Evolutionary conservation across 1,140 invertebrate genomes (phyloP), one percentile per base, ranked within the genome.

Genomic region (Sitobion miscanthi): DNA sequence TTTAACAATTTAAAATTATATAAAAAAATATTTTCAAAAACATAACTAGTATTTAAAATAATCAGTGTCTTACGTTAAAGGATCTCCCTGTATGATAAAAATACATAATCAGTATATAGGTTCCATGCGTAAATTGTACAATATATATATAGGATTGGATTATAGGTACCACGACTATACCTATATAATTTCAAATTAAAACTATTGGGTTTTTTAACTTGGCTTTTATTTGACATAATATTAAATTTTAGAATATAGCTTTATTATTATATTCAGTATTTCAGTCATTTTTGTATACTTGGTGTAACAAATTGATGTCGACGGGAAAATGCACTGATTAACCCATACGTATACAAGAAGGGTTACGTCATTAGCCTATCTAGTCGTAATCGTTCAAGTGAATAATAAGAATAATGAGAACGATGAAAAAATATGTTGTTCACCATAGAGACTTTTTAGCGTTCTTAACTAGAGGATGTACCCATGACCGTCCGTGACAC

Each of bases 401-500:
- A 93, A 85, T 93, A 93, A 93, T 86, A 86, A 93, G 54, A 93
- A 85, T 30, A 92, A 86, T 42, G 25, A 54, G 35, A 93, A 57
- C 49, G 91, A 85, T n/a, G 49, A 52, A 57, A 86, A 93, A 86
- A 85, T 52, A 93, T 47, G 62, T 57, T 62, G 89, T 90, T 90
- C 89, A 38, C 57, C 42, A n/a, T 25, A 69, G 57, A 69, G 57
- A 69, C 89, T 90, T 90, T 91, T 93, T 85, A 86, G 91, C 69
- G 91, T 93, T 62, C n/a, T 90, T 45, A 90, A 90, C 89, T n/a
- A 69, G 57, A 90, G 57, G 82, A 86, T 49, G 82, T 86, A 69
- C 77, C 69, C 91, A 45, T 93, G 91, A 93, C 91, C 91, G 82
- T 54, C 91, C 91, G 82, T 93, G 91, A 93, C 91, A 93, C 49